A percentile compares a stretch with the other conserved stretches of the same genome.
Conservation (phyloP, 2,113 vertebrate genomes). For the Turdus rufiventris region DNA sequence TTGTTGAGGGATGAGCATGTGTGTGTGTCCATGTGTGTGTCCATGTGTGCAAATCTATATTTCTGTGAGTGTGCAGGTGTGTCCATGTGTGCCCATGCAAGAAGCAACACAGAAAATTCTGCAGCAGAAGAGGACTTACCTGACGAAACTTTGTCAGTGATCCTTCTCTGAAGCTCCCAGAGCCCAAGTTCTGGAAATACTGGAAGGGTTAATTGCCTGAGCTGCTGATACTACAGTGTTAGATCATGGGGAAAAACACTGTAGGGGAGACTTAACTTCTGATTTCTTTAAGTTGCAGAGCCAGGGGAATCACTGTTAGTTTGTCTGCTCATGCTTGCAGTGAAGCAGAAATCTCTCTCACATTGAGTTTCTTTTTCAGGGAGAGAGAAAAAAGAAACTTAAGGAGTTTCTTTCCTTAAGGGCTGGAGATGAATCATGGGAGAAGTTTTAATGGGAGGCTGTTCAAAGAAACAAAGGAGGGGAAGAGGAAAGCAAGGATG, state of each 20-base stretch:
- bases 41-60: no score
- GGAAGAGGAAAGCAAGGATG: background rate
- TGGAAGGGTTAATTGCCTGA: background rate
- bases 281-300: background rate
- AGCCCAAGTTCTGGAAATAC: background rate
- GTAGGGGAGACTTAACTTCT: background rate
- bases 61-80: background rate
- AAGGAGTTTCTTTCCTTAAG: background rate
- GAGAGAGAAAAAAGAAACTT: background rate
- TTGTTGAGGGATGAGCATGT: rapidly evolving
- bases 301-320: background rate
- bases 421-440: background rate
- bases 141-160: background rate
- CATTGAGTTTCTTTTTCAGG: background rate
- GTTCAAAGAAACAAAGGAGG: background rate
- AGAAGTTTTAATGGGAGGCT: background rate
- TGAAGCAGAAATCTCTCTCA: background rate
- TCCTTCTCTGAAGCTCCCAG: background rate
- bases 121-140: background rate
- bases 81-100: rapidly evolving
- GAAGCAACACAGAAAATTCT: background rate
- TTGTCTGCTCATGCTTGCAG: background rate
- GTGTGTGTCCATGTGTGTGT: no score
- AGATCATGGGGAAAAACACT: background rate
- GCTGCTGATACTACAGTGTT: background rate